phyloP scores from a whole-genome alignment of 2,113 vertebrate species.

The Podocnemis expansa region DNA sequence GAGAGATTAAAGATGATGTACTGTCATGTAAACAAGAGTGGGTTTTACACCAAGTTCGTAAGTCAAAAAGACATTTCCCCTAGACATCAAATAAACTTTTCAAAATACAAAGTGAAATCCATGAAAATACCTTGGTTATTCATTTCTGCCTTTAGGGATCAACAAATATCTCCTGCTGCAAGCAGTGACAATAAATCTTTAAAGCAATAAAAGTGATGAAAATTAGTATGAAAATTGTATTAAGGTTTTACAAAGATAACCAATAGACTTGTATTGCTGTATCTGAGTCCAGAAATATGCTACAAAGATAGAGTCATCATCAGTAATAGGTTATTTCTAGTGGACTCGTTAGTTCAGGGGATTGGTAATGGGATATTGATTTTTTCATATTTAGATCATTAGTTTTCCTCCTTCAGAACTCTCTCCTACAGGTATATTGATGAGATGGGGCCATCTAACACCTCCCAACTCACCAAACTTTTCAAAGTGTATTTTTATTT shows the following conservation, averaged over 20 bases:
- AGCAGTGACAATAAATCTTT: conserved; percentile 10
- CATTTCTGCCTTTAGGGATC: conserved; percentile 6
- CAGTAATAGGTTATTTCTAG: neutral
- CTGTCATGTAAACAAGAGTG: neutral
- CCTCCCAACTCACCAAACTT: neutral
- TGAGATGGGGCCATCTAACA: neutral
- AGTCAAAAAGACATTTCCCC: neutral
- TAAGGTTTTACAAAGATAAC: neutral
- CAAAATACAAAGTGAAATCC: neutral
- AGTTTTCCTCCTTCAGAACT: neutral
- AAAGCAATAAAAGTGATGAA: neutral
- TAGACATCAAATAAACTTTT: neutral
- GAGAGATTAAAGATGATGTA: neutral
- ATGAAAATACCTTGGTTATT: neutral
- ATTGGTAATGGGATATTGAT: neutral
- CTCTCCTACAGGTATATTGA: neutral
- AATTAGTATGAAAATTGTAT: conserved; percentile 15
- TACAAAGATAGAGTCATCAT: neutral
- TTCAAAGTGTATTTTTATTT: neutral
- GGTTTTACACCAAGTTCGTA: conserved; percentile 12
- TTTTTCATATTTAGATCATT: neutral
- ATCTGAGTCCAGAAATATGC: neutral
- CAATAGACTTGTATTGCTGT: neutral
- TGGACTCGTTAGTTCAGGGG: neutral
- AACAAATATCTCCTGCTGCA: conserved; percentile 34